Percentiles rank a stretch among this genome's conserved stretches.
These are phyloP conservation scores for Theonella swinhoei DNA, from an alignment of 37 sponge, comb jelly and placozoan species.

Conservation along the genomic window DNA sequence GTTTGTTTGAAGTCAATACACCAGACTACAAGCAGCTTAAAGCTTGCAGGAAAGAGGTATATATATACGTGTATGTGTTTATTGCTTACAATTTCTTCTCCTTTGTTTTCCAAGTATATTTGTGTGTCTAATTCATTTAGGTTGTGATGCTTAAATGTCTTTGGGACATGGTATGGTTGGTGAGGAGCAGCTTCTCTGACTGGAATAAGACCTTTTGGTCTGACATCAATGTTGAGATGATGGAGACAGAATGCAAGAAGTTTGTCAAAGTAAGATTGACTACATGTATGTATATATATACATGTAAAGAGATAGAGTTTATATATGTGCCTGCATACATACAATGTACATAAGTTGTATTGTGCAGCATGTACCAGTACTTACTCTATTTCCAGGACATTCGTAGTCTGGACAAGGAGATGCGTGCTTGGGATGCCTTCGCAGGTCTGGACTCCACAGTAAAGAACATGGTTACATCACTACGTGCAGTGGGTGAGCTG, in stretches of 20 bases:
- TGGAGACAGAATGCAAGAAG: conserved; percentile 98
- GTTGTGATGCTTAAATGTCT: conserved; percentile 82
- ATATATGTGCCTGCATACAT: too few relatives aligned
- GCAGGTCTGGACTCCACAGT: conserved; percentile 92
- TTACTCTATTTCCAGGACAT: conserved; percentile 74
- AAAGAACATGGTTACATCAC: conserved; percentile 99
- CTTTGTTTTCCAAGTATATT: not conserved
- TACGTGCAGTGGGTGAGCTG: conserved; percentile 95
- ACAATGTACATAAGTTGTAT: too few relatives aligned
- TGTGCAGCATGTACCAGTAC: too few relatives aligned
- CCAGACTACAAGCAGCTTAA: conserved; percentile 98
- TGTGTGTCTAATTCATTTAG: conserved; percentile 17
- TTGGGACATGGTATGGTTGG: conserved; percentile 92
- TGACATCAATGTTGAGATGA: conserved; percentile 96
- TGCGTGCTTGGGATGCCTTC: conserved; percentile 98
- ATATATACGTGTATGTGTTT: not conserved
- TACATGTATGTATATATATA: too few relatives aligned
- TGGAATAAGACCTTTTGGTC: conserved; percentile 97
- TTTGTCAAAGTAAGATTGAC: conserved; percentile 87
- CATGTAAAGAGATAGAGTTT: too few relatives aligned
- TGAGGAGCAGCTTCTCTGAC: conserved; percentile 89
- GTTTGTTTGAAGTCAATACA: conserved; percentile 95
- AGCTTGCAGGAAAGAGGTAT: conserved; percentile 80
- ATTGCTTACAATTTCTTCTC: not conserved
- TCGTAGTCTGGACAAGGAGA: conserved; percentile 94